A percentile compares a stretch with the other conserved stretches of the same genome.
Conservation (phyloP, 2,113 vertebrate genomes). For the Alectura lathami region DNA sequence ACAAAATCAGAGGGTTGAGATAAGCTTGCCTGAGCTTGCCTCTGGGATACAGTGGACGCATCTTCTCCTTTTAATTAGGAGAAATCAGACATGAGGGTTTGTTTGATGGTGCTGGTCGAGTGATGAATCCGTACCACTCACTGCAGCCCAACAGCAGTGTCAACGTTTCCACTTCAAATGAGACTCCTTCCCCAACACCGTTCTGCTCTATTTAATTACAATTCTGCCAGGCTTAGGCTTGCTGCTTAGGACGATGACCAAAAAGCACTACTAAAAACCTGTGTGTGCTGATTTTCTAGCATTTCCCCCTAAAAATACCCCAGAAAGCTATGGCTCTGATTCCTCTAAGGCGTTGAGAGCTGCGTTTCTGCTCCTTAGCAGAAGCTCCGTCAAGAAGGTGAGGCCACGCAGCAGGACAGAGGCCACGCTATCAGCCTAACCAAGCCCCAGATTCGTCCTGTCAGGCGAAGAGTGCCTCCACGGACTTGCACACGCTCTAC, state of each 20-base stretch:
- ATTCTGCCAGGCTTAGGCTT: constrained; percentile 70
- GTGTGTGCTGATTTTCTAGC: constrained; percentile 29
- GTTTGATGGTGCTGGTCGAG: constrained; percentile 66
- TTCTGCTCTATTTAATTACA: constrained; percentile 80
- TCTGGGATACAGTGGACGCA: constrained; percentile 66
- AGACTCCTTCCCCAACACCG: constrained; percentile 53
- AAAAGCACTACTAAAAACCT: constrained; percentile 44
- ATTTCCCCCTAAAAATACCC: constrained; percentile 56
- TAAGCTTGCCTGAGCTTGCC: constrained; percentile 77
- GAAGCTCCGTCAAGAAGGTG: no score
- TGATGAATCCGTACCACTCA: constrained; percentile 67
- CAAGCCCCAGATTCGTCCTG: constrained; percentile 37
- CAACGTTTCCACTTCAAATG: constrained; percentile 79
- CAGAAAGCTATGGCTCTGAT: constrained; percentile 58
- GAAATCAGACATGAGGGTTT: constrained; percentile 71
- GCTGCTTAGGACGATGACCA: constrained; percentile 49
- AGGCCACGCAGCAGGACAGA: neutral
- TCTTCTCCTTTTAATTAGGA: constrained; percentile 80
- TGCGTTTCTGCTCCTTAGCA: neutral
- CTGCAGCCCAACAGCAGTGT: constrained; percentile 68
- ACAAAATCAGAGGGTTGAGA: constrained; percentile 57
- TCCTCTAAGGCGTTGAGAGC: constrained; percentile 15
- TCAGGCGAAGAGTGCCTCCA: neutral
- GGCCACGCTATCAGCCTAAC: constrained; percentile 29
- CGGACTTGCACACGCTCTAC: neutral